Percentiles rank a stretch among this genome's conserved stretches.
These are phyloP conservation scores for Sclerurus mexicanus DNA, from an alignment of 2,113 vertebrate genomes.

Conservation along the genomic window DNA sequence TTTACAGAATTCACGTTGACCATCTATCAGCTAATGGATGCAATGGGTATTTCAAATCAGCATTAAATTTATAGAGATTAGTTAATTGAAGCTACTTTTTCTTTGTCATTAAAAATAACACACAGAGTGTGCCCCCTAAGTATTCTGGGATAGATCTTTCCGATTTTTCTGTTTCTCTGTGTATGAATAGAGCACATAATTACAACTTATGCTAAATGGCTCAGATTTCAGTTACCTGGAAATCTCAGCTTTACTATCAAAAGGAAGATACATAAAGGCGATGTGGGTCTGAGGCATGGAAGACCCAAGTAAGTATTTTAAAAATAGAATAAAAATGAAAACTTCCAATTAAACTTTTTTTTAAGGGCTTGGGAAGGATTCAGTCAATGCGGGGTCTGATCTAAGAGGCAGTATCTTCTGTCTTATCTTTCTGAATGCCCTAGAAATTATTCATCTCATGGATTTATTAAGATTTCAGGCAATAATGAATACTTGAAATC, in stretches of 20 bases:
- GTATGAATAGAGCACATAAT: constrained; percentile 1
- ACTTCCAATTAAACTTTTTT: neutral
- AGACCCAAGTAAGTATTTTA: neutral
- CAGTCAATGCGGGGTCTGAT: neutral
- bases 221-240: neutral
- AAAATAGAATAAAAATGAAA: neutral
- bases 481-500: neutral
- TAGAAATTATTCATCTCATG: neutral
- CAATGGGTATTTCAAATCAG: constrained; percentile 13
- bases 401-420: neutral
- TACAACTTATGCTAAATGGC: neutral
- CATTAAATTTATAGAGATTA: constrained; percentile 11
- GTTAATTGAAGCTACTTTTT: constrained; percentile 10
- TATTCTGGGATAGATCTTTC: neutral
- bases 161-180: neutral
- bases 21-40: constrained; percentile 7
- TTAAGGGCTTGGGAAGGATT: neutral
- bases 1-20: neutral
- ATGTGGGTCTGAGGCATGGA: neutral
- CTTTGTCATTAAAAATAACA: constrained; percentile 29
- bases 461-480: neutral
- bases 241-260: neutral
- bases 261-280: neutral
- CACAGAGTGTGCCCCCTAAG: neutral
- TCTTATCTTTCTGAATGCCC: neutral